These are phyloP conservation scores for Calameuta idolon DNA, from an alignment of 2,888 invertebrate genomes.

Conservation along the genomic window DNA sequence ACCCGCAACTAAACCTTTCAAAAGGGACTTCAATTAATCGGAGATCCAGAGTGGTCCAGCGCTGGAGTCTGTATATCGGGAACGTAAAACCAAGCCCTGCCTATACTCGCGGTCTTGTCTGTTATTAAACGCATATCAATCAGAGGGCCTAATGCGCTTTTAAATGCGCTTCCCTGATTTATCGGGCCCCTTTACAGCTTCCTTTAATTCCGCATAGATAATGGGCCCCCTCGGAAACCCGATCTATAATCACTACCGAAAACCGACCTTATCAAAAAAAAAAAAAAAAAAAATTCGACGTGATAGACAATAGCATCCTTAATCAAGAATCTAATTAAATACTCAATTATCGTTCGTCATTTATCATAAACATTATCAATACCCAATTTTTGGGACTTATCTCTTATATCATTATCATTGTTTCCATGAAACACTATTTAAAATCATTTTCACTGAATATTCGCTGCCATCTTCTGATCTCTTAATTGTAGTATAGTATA, in stretches of 20 bases:
- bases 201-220: conserved; percentile 39
- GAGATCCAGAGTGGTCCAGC: conserved; percentile 19
- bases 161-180: conserved; percentile 60
- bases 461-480: not conserved
- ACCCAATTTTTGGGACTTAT: too few relatives aligned
- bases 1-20: conserved; percentile 48
- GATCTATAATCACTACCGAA: not conserved
- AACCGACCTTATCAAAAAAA: not conserved
- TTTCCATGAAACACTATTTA: too few relatives aligned
- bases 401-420: too few relatives aligned
- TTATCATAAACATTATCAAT: too few relatives aligned
- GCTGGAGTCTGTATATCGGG: not conserved
- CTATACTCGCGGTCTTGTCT: conserved; percentile 34
- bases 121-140: conserved; percentile 65
- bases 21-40: conserved; percentile 42
- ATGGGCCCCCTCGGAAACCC: not conserved
- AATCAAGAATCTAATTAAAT: not conserved
- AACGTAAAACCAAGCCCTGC: not conserved
- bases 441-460: not conserved
- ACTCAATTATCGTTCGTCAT: too few relatives aligned
- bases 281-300: not conserved
- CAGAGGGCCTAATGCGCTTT: conserved; percentile 58
- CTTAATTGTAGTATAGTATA: too few relatives aligned
- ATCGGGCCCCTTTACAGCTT: conserved; percentile 42
- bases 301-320: not conserved